Percentiles rank a stretch among this genome's conserved stretches.
Evolutionary conservation across 37 sponge, comb jelly and placozoan species (phyloP).

Genomic region (Aplysina aerophoba): DNA sequence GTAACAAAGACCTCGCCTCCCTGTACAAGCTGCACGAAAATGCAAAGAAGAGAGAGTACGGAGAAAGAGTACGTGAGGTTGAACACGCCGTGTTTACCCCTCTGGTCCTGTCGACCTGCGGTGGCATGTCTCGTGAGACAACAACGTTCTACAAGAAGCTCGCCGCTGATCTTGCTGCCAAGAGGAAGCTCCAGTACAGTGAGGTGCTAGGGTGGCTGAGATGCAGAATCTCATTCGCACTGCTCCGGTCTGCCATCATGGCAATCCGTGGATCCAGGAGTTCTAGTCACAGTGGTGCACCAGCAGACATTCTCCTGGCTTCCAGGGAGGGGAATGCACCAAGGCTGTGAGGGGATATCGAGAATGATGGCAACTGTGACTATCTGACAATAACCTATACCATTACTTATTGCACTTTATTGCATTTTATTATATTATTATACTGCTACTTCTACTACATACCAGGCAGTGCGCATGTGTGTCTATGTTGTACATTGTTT

Average conservation of each 20-base stretch:
- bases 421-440: too few relatives aligned
- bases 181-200: too few relatives aligned
- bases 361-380: too few relatives aligned
- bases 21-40: background rate
- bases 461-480: too few relatives aligned
- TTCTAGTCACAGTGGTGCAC: background rate
- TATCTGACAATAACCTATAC: too few relatives aligned
- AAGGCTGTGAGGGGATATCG: too few relatives aligned
- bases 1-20: too few relatives aligned
- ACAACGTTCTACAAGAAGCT: background rate
- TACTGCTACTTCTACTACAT: too few relatives aligned
- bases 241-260: slow-evolving; percentile 7
- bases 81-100: slow-evolving; percentile 14
- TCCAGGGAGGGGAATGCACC: too few relatives aligned
- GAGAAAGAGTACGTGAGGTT: slow-evolving; percentile 12
- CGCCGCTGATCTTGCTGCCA: background rate
- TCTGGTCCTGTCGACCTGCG: background rate
- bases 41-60: background rate
- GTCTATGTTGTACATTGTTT: too few relatives aligned
- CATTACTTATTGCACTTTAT: too few relatives aligned
- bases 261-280: background rate
- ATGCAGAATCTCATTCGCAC: background rate
- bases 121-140: background rate
- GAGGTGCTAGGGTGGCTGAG: background rate
- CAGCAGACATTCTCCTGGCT: too few relatives aligned